A percentile compares a stretch with the other conserved stretches of the same genome.
phyloP scores from a whole-genome alignment of 2,797 vertebrate species.

The Meda fulgida region DNA sequence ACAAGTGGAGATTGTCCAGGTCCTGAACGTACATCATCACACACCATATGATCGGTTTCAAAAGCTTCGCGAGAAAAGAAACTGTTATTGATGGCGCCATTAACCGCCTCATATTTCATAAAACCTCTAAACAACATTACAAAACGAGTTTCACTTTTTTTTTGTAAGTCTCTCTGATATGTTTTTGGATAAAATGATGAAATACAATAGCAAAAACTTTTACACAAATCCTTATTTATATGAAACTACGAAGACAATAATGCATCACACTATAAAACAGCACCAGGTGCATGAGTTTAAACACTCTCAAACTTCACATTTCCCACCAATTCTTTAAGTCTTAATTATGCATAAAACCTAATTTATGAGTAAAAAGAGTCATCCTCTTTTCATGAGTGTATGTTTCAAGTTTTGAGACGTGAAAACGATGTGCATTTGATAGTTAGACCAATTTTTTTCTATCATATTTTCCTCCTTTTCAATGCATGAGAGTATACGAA shows the following conservation, averaged over 20 bases:
- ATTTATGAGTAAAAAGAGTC: constrained; percentile 65
- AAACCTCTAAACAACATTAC: constrained; percentile 32
- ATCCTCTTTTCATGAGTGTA: constrained; percentile 59
- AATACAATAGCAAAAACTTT: neutral
- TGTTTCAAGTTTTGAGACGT: constrained; percentile 55
- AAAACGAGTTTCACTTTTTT: neutral
- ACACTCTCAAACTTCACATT: constrained; percentile 62
- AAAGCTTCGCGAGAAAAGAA: neutral
- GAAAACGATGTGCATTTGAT: constrained; percentile 66
- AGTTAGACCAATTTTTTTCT: constrained; percentile 57
- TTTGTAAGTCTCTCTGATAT: neutral
- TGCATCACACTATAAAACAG: constrained; percentile 72
- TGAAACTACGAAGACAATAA: constrained; percentile 43
- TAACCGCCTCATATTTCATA: constrained; percentile 38
- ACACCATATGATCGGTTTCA: neutral
- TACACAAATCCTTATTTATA: constrained; percentile 42
- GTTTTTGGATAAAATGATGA: neutral
- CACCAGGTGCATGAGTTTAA: constrained; percentile 78
- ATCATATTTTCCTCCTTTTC: constrained; percentile 63
- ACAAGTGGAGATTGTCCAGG: constrained; percentile 54
- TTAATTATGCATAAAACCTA: constrained; percentile 66
- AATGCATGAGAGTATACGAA: constrained; percentile 75
- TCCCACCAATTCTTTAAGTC: constrained; percentile 65
- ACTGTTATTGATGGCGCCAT: constrained; percentile 16
- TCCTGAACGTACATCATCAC: constrained; percentile 34